phyloP scores from a whole-genome alignment of 2,113 vertebrate genomes.

The Takifugu bimaculatus region DNA sequence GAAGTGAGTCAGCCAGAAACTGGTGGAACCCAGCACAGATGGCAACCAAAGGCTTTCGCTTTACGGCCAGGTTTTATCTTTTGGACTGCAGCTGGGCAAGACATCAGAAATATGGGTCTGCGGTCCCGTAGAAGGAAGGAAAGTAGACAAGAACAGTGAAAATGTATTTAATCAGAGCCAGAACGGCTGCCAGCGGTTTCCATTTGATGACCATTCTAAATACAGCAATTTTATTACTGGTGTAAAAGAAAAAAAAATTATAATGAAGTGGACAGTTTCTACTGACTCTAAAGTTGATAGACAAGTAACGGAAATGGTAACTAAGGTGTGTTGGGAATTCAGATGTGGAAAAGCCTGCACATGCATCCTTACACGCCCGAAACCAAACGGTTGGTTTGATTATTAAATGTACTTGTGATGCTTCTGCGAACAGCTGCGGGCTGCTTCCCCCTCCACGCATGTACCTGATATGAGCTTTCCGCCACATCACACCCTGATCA shows the following conservation, averaged over 20 bases:
- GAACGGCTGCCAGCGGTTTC: not conserved
- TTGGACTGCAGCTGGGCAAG: not conserved
- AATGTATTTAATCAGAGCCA: not conserved
- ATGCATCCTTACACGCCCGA: no score
- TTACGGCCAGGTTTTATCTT: conserved; percentile 10
- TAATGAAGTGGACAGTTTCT: no score
- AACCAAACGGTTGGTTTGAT: not conserved
- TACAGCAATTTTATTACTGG: not conserved
- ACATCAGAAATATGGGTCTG: conserved; percentile 9
- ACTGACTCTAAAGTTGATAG: no score
- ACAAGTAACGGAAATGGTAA: no score
- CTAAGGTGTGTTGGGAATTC: no score
- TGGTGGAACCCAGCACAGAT: conserved; percentile 45
- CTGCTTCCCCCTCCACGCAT: conserved; percentile 28
- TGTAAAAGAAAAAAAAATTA: no score
- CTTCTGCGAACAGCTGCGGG: conserved; percentile 8
- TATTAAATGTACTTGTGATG: not conserved
- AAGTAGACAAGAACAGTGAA: not conserved
- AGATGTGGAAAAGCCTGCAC: no score
- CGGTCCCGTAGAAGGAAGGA: conserved; percentile 1
- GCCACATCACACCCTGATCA: conserved; percentile 52
- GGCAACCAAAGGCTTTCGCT: conserved; percentile 26
- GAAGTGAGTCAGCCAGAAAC: conserved; percentile 49
- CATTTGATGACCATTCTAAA: not conserved
- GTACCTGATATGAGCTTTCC: conserved; percentile 48